Percentiles rank a stretch among this genome's conserved stretches.
phyloP scores from a whole-genome alignment of 2,797 vertebrate species.

The Gorsachius magnificus region DNA sequence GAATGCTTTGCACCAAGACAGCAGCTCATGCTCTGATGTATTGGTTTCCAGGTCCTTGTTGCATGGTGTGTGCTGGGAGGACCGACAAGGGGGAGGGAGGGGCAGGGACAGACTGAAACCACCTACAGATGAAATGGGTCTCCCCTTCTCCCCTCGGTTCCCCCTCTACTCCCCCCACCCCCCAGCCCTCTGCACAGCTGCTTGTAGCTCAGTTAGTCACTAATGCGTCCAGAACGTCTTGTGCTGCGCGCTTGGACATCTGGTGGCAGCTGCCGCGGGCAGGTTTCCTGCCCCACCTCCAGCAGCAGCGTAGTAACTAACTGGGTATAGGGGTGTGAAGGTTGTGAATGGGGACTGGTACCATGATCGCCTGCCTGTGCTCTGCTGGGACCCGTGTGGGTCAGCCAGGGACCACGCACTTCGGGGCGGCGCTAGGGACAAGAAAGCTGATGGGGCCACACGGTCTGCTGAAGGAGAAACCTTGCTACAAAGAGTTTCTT shows the following conservation, averaged over 20 bases:
- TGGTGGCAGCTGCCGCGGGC: neutral
- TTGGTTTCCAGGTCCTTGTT: neutral
- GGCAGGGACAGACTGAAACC: neutral
- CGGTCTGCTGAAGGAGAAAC: neutral
- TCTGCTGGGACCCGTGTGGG: neutral
- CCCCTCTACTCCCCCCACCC: neutral
- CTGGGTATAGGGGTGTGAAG: neutral
- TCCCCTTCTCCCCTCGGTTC: neutral
- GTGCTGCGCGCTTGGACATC: neutral
- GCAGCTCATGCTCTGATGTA: accelerated
- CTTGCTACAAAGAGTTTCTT: neutral
- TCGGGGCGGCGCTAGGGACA: neutral
- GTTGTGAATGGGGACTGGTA: neutral
- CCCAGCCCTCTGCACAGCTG: neutral
- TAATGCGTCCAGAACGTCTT: accelerated
- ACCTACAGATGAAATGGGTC: neutral
- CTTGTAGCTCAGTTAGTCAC: neutral
- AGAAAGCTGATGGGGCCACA: neutral
- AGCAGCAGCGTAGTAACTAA: accelerated
- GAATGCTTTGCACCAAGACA: neutral
- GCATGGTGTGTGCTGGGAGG: neutral
- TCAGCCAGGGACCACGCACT: neutral
- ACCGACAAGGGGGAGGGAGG: neutral
- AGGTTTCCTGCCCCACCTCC: neutral
- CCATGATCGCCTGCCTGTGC: neutral